Evolutionary conservation across 2,797 vertebrate genomes (phyloP), one percentile per base, ranked within the genome.

Genomic region (Chromobotia macracanthus): DNA sequence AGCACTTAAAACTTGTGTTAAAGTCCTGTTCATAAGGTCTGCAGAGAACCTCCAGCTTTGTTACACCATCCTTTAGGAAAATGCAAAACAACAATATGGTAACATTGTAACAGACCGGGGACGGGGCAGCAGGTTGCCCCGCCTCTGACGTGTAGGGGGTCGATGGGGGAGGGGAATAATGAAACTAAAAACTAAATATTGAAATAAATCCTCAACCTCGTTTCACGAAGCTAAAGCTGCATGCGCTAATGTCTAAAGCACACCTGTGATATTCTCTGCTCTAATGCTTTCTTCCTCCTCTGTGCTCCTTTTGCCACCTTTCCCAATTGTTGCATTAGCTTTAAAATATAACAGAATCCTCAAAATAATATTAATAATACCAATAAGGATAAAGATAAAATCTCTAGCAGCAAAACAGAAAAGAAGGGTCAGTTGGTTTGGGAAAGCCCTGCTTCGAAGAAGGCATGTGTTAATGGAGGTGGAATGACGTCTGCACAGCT

Each of bases 401-500:
- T 93, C 94, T 94, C 94, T 96, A 97, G 96, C 96, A 98, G 96
- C 96, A 97, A 96, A 94, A 95, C 93, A 95, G 88, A 91, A 93
- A 31, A 91, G 87, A 84, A 85, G 64, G 60, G 85, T 86, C 87
- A 84, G 89, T 91, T 92, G 85, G 89, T 88, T 90, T 83, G 89
- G 74, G 90, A 88, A 86, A 89, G 91, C 89, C 91, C 94, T 94
- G 93, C 93, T 94, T 94, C 94, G 91, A 95, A 92, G 94, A 96
- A 97, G 95, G 95, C 94, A 88, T 93, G 94, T 93, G 92, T 94
- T 95, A 94, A 93, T 90, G 94, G 90, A 80, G 80, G 31, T 3
- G 31, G 48, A 82, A 48, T 10, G 60, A 68, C 50, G n/a, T 55
- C 51, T 55, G 61, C 23, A 68, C 19, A 77, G 89, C 87, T 97